Evolutionary conservation across 2,113 vertebrate species (phyloP).

Genomic region (Pseudopipra pipra): DNA sequence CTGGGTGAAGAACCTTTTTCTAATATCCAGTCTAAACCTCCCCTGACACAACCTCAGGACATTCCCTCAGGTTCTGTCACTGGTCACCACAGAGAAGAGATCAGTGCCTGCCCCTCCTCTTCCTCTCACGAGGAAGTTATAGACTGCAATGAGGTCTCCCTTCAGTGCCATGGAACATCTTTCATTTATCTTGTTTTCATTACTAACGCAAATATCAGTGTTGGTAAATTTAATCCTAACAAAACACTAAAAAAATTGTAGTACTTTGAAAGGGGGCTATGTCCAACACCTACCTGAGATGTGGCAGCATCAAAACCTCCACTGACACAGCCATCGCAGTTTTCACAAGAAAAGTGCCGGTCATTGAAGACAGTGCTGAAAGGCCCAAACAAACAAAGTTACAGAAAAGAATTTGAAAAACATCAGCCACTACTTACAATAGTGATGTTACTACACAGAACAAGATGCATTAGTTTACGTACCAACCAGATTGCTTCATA

Average conservation of each 20-base stretch:
- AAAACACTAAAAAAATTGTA: not conserved
- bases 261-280: not conserved
- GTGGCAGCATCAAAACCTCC: conserved; percentile 91
- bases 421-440: not conserved
- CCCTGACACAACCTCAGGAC: not conserved
- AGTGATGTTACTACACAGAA: not conserved
- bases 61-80: not conserved
- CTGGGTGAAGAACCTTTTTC: not conserved
- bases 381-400: not conserved
- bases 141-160: not conserved
- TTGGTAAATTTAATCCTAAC: not conserved
- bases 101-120: not conserved
- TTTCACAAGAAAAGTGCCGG: conserved; percentile 93
- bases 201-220: not conserved
- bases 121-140: not conserved
- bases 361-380: conserved; percentile 85
- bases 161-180: not conserved
- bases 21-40: not conserved
- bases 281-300: conserved; percentile 81
- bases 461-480: conserved; percentile 56
- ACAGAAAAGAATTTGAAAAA: not conserved
- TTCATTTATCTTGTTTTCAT: not conserved
- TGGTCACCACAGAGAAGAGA: not conserved
- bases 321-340: conserved; percentile 89
- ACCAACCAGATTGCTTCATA: conserved; percentile 95